phyloP scores from a whole-genome alignment of 2,797 vertebrate species.

The Gorsachius magnificus region DNA sequence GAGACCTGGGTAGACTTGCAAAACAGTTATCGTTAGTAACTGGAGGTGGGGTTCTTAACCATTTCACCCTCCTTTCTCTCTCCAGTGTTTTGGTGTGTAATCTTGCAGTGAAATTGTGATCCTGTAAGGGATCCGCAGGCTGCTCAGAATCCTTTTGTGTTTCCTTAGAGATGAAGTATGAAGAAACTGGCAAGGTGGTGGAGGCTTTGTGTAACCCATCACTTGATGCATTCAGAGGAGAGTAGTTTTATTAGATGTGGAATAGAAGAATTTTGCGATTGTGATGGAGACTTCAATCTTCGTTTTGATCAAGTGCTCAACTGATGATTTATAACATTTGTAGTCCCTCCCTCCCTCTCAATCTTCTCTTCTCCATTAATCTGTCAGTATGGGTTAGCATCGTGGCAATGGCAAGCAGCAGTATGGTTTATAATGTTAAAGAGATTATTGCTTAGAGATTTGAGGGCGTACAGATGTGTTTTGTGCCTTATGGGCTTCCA shows the following conservation, averaged over 20 bases:
- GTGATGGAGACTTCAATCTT: background rate
- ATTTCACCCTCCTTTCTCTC: background rate
- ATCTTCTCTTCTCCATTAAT: background rate
- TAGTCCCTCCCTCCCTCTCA: background rate
- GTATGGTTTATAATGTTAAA: slow-evolving; percentile 21
- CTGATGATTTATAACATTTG: background rate
- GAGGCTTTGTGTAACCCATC: background rate
- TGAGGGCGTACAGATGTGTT: background rate
- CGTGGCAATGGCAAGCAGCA: background rate
- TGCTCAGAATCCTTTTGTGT: background rate
- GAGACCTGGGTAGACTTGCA: background rate
- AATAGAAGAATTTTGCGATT: background rate
- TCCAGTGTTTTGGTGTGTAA: background rate
- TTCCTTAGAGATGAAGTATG: background rate
- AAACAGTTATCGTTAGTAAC: background rate
- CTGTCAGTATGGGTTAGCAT: background rate
- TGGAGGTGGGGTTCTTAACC: background rate
- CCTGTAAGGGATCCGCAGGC: background rate
- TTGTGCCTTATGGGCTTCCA: slow-evolving; percentile 1
- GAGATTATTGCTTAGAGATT: slow-evolving; percentile 33
- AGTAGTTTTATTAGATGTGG: background rate
- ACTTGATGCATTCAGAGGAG: background rate
- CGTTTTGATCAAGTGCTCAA: background rate
- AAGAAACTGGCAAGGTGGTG: background rate
- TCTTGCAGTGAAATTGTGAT: background rate